Base-by-base conservation (phyloP, 2,113 vertebrate species). In the Nerophis ophidion region DNA sequence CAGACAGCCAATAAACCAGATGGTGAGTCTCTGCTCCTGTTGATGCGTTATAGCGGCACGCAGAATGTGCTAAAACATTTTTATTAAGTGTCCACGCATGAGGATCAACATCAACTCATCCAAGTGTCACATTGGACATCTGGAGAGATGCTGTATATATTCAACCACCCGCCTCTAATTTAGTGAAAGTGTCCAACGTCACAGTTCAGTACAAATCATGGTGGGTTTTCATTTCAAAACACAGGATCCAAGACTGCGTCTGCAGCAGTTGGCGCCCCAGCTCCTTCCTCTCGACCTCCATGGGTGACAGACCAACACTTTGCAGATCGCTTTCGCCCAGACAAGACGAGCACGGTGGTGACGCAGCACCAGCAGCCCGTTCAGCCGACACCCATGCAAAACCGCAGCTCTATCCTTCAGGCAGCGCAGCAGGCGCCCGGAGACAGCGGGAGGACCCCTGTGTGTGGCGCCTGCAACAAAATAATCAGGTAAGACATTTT, bases 351-450 rank as follows among this genome's bases (percentile, higher is more conserved):
- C 87, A 98, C 94, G 0, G 91, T 98, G 15, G 76, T 99, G 90
- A 99, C 95, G 69, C 93, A 94, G 82, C 94, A 98, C 87, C 92
- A 89, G 81, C 93, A 99, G 87, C 94, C 91, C 0, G 93, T 90
- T 71, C 91, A 92, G 0, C 97, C 90, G 0, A 99, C 97, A 0
- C 97, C 97, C 6, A 91, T 93, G 90, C 90, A 98, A 90, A 98
- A 89, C 91, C 95, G 96, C 76, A 96, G 90, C 87, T 98, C 97
- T 81, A 99, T 99, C 10, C 76, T 98, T 68, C 97, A 98, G 90
- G 97, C 97, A 0, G 97, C 95, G 0, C 93, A 95, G 87, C 93
- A 85, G 72, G 70, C 80, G 1, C 81, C 93, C 0, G 88, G 92
- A 15, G 89, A 88, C 71, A 82, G 82, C 0, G 89, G 90, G 70